Base-by-base conservation (phyloP, 2,113 vertebrate species). In the Caranx ignobilis region DNA sequence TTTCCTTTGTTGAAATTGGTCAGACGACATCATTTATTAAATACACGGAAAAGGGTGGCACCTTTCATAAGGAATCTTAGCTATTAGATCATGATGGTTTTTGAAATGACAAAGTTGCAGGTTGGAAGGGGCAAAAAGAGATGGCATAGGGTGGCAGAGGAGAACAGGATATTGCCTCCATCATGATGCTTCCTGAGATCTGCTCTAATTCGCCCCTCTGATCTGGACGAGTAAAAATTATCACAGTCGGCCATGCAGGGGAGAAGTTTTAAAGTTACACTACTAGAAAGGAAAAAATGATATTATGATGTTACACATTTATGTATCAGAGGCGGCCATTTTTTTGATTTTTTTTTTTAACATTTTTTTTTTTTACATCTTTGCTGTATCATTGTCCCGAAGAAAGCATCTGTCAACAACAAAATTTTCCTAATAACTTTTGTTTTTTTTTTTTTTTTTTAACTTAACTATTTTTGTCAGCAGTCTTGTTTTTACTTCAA, bases 381-480 rank as follows among this genome's bases (percentile, higher is more conserved):
- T 21, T 6, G 4, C 8, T 4, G 10, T 71, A 32, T 56, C 34
- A 45, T 52, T 79, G 39, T 75, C 55, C 34, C 6, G 8, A 54
- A 70, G 39, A 75, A 85, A 63, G 32, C 56, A 52, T 80, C 56
- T 77, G 50, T 78, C 67, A 83, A 64, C 43, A 67, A 37, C 34
- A 43, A 70, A 63, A 67, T 70, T 1, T 34, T 86, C 71, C 76
- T 60, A 71, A 62, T 60, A 71, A 39, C n/a, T 71, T 57, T 89
- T n/a, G n/a, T n/a, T 87, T 18, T 71, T 57, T 89, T 87, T 41
- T 41, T 89, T 84, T 87, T 65, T 34, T 18, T 68, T 74, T 75
- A 61, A 79, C 26, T 81, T 72, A 71, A 71, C 19, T 26, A 9
- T 77, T 77, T 82, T 70, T 71, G 35, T 69, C 56, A 50, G 43